Evolutionary conservation across 2,888 invertebrate genomes (phyloP).

Genomic region (Stratiomys singularior): DNA sequence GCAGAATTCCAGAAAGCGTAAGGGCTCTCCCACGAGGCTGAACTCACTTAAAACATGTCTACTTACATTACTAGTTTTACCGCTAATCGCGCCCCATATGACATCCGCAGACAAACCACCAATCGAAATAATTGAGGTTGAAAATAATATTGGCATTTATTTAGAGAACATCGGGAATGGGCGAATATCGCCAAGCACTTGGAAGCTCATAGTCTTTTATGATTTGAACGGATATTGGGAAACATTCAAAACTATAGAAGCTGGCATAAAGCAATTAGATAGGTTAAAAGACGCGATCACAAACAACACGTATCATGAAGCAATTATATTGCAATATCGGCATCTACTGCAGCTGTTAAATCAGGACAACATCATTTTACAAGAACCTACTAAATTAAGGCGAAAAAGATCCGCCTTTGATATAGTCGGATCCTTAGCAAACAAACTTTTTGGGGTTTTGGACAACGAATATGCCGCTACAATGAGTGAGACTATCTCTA

Average conservation of each 20-base stretch:
- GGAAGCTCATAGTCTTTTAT: slow-evolving; percentile 6
- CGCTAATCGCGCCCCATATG: neutral
- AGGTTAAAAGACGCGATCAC: neutral
- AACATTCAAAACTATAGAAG: neutral
- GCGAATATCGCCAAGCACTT: neutral
- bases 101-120: neutral
- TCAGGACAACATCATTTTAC: neutral
- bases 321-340: neutral
- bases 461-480: slow-evolving; percentile 8
- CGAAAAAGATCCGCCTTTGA: slow-evolving; percentile 25
- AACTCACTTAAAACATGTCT: neutral
- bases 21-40: neutral
- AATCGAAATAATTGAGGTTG: neutral
- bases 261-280: neutral
- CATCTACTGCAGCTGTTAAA: neutral
- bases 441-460: slow-evolving; percentile 18
- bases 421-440: slow-evolving; percentile 13
- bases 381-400: neutral
- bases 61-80: neutral
- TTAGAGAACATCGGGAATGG: neutral
- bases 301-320: neutral
- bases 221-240: slow-evolving; percentile 10
- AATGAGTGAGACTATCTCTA: neutral
- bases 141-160: neutral
- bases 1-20: neutral